phyloP scores from a whole-genome alignment of 1,140 invertebrate species.

The Hylyphantes graminicola region DNA sequence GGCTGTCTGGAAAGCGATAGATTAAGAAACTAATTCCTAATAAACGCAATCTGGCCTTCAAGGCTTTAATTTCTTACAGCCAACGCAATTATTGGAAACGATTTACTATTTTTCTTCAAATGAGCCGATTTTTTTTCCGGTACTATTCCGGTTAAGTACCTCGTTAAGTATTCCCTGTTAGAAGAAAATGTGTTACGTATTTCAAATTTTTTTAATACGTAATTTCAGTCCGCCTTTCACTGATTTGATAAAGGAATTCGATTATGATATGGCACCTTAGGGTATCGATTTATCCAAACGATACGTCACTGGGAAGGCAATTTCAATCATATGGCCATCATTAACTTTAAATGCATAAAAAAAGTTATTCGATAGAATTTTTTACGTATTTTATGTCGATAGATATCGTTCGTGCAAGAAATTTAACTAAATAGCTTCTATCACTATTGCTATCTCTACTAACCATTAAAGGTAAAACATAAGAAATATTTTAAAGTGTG shows the following conservation, averaged over 20 bases:
- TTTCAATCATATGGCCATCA: constrained; percentile 30
- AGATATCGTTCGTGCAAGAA: too few relatives aligned
- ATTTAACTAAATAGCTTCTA: too few relatives aligned
- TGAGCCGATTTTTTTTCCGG: constrained; percentile 20
- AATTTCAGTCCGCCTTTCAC: neutral
- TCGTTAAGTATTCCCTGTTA: constrained; percentile 35
- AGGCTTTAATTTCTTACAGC: constrained; percentile 29
- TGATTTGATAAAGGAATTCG: constrained; percentile 42
- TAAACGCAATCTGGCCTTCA: constrained; percentile 40
- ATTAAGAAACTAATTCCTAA: constrained; percentile 51
- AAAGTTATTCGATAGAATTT: too few relatives aligned
- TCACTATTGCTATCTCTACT: too few relatives aligned
- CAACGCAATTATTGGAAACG: constrained; percentile 41
- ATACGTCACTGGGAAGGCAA: constrained; percentile 14
- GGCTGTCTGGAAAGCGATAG: constrained; percentile 36
- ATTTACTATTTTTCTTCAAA: constrained; percentile 48
- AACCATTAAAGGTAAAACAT: too few relatives aligned
- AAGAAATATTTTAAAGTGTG: too few relatives aligned
- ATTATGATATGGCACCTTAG: constrained; percentile 32
- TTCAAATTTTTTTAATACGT: neutral
- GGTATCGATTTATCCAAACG: neutral
- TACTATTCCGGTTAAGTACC: constrained; percentile 12
- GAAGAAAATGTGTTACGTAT: constrained; percentile 28
- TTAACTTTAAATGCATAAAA: constrained; percentile 5
- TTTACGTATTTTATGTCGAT: too few relatives aligned